Evolutionary conservation across 2,113 vertebrate genomes (phyloP).

Genomic region (Oplegnathus fasciatus): DNA sequence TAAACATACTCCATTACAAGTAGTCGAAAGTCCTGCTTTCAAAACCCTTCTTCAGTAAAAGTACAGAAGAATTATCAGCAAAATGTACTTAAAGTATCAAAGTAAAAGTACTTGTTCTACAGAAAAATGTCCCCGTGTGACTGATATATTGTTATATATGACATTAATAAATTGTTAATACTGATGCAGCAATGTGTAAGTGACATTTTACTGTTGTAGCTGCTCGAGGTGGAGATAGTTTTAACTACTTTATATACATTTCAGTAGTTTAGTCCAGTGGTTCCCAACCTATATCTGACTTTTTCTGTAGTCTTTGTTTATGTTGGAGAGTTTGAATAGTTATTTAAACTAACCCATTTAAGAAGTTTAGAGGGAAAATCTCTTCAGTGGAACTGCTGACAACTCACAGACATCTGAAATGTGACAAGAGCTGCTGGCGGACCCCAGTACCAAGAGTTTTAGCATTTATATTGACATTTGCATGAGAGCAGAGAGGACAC

Average conservation of each 20-base stretch:
- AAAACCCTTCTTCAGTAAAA: too few species aligned
- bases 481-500: constrained; percentile 52
- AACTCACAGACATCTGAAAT: not conserved
- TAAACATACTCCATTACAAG: too few species aligned
- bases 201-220: not conserved
- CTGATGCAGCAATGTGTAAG: not conserved
- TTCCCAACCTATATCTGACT: not conserved
- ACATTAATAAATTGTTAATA: not conserved
- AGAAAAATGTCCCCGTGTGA: not conserved
- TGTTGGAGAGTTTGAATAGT: not conserved
- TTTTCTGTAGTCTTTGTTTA: not conserved
- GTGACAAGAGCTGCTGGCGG: constrained; percentile 29
- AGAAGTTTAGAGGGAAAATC: not conserved
- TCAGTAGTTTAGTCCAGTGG: not conserved
- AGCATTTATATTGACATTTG: constrained; percentile 74
- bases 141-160: not conserved
- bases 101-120: not conserved
- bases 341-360: not conserved
- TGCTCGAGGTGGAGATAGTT: not conserved
- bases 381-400: not conserved
- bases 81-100: not conserved
- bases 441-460: constrained; percentile 62
- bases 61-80: not conserved
- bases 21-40: too few species aligned
- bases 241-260: not conserved